Evolutionary conservation across 2,797 vertebrate species (phyloP).

Genomic region (Hippopotamyrus pictus): DNA sequence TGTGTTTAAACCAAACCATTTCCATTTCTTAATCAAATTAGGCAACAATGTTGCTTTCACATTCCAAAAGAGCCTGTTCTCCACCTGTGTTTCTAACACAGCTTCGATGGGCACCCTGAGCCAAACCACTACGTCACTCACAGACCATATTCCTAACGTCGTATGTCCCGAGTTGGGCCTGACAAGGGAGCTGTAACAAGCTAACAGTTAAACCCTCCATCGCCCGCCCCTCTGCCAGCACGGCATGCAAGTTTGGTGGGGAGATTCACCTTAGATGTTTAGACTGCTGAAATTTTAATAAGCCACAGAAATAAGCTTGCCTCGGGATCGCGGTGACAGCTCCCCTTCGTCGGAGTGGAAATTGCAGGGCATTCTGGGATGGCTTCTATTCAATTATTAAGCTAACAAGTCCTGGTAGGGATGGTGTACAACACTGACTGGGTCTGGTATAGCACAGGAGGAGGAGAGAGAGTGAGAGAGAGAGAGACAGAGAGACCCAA

Average conservation of each 20-base stretch:
- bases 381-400: constrained; percentile 11
- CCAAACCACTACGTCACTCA: not conserved
- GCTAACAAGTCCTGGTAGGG: not conserved
- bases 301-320: not conserved
- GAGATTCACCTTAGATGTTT: not conserved
- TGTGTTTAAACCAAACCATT: not conserved
- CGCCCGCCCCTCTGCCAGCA: not conserved
- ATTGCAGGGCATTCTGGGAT: not conserved
- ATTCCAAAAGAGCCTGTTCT: not conserved
- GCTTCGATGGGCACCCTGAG: not conserved
- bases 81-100: not conserved
- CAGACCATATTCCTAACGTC: not conserved
- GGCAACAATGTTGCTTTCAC: not conserved
- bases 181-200: not conserved
- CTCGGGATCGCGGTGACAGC: not conserved
- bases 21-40: not conserved
- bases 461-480: not conserved
- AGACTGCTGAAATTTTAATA: not conserved
- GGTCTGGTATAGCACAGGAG: not conserved
- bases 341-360: not conserved
- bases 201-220: not conserved
- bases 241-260: not conserved
- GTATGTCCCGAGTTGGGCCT: not conserved
- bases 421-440: not conserved
- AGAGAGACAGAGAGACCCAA: not conserved